Evolutionary conservation across 2,113 vertebrate genomes (phyloP), one percentile per base, ranked within the genome.

Genomic region (Anas platyrhynchos): DNA sequence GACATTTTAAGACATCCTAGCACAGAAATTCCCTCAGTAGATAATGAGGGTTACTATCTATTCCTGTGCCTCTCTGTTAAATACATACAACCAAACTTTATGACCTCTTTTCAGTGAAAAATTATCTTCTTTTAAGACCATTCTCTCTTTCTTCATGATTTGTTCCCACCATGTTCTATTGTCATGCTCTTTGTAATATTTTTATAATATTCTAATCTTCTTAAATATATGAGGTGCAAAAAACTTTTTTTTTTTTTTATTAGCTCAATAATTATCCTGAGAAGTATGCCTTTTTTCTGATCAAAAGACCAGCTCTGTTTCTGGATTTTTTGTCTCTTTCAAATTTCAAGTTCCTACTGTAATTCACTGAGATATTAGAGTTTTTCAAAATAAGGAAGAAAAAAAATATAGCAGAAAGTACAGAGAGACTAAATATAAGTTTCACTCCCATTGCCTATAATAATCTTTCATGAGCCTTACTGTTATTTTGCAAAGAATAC

Each of bases 161-260:
- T 32, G 1, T 68, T 80, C 32, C 32, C 43, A 91, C 13, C 13
- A 61, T 32, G 8, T 52, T 76, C 46, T 38, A 43, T 2, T 65
- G 10, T 18, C 43, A 61, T 80, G 67, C 7, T 46, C 9, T 55
- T 1, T 25, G 9, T 7, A 56, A 11, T 32, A 61, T 16, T 3
- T 59, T 83, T 21, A 80, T 77, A 77, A 80, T 6, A 86, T 11
- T 7, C 20, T 14, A 65, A 62, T 74, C n/a, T 46, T 89, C 56
- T 66, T 43, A 71, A 74, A 82, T 20, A 31, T 6, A 55, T 46
- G 14, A 69, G 6, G 2, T 41, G 21, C 11, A 54, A 84, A 26
- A 0, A 0, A 34, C 41, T 71, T 58, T 63, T 29, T 0, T 71
- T 58, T 61, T 25, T 63, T 32, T 71, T 58, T 71, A 20, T 13